Percentiles rank a stretch among this genome's conserved stretches.
Conservation (phyloP, 2,797 vertebrate genomes). For the Huso huso region DNA sequence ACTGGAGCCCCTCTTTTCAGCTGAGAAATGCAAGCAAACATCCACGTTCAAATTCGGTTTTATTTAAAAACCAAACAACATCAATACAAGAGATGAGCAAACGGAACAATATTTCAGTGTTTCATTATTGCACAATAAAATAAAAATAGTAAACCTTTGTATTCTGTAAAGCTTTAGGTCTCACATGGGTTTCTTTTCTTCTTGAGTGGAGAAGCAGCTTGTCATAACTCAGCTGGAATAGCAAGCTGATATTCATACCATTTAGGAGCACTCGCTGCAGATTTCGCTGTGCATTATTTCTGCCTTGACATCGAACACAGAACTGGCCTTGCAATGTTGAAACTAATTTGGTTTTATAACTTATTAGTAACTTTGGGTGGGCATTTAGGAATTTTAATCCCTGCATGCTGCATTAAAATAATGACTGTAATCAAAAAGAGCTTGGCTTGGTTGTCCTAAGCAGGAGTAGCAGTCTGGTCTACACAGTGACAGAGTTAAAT, state of each 20-base stretch:
- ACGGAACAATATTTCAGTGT: no score
- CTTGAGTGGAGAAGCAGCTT: not conserved
- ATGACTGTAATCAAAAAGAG: not conserved
- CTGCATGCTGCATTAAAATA: not conserved
- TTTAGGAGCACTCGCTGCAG: constrained; percentile 1
- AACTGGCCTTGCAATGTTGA: not conserved
- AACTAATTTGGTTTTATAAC: not conserved
- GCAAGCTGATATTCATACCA: not conserved
- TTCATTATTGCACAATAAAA: no score
- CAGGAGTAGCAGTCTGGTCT: no score
- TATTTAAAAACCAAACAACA: no score
- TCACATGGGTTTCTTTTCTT: not conserved
- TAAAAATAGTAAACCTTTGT: no score
- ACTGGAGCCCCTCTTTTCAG: no score
- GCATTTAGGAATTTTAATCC: not conserved
- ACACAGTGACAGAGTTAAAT: no score
- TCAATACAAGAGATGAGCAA: no score
- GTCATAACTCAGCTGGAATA: not conserved
- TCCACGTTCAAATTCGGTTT: no score
- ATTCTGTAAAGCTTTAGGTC: not conserved
- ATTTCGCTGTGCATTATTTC: constrained; percentile 5
- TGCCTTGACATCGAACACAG: not conserved
- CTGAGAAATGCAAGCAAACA: no score
- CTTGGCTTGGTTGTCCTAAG: no score
- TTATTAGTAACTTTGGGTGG: not conserved